Percentiles rank a stretch among this genome's conserved stretches.
phyloP scores from a whole-genome alignment of 2,797 vertebrate species.

The Holocentrus rufus region DNA sequence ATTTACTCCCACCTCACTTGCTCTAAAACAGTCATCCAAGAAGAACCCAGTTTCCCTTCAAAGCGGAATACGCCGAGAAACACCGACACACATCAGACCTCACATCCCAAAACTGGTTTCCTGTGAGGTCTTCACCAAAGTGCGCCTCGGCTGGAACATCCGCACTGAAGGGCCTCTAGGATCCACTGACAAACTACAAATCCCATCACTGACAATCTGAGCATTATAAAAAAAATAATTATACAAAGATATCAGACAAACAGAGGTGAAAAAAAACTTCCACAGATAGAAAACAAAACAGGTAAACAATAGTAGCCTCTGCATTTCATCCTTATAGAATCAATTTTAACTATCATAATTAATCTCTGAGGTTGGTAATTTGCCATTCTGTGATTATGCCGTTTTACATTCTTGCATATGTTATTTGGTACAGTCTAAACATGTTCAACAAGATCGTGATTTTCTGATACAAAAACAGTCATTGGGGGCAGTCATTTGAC shows the following conservation, averaged over 20 bases:
- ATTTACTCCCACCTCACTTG: constrained; percentile 54
- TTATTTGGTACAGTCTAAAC: constrained; percentile 48
- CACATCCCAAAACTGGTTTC: constrained; percentile 91
- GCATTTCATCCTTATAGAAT: constrained; percentile 8
- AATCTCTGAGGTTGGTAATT: neutral
- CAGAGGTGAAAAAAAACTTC: constrained; percentile 12
- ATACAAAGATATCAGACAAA: constrained; percentile 59
- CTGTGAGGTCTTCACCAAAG: constrained; percentile 91
- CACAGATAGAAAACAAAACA: constrained; percentile 36
- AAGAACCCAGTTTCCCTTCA: constrained; percentile 67
- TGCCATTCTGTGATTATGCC: constrained; percentile 19
- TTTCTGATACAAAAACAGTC: constrained; percentile 61
- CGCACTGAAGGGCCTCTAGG: constrained; percentile 62
- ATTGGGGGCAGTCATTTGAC: constrained; percentile 34
- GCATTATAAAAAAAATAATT: constrained; percentile 63
- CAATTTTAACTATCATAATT: constrained; percentile 14
- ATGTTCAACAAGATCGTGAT: constrained; percentile 21
- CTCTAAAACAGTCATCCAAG: constrained; percentile 40
- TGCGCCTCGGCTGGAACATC: constrained; percentile 74
- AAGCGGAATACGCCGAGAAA: constrained; percentile 71
- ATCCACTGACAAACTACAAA: constrained; percentile 35
- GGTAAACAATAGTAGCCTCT: constrained; percentile 9
- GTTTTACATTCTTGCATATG: constrained; percentile 6
- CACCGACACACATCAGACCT: constrained; percentile 87
- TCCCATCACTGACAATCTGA: constrained; percentile 39